phyloP scores from a whole-genome alignment of 2,797 vertebrate genomes.

The Oophaga sylvatica region DNA sequence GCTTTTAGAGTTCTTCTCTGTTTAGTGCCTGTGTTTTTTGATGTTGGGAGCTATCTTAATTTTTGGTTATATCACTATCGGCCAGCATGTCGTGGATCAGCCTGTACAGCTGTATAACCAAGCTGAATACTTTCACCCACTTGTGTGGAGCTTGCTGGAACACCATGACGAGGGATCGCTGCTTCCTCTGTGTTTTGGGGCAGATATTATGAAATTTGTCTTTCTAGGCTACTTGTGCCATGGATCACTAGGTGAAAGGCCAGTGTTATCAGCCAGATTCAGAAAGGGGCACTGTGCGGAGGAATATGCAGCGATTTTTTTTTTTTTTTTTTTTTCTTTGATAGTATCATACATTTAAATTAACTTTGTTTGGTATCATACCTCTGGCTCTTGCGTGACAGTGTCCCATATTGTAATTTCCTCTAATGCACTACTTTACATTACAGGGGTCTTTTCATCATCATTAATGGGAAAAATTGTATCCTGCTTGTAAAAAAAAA shows the following conservation, averaged over 20 bases:
- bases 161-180: not conserved
- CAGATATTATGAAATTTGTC: constrained; percentile 7
- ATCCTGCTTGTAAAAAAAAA: no score
- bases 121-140: not conserved
- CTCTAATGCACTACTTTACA: no score
- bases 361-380: no score
- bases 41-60: not conserved
- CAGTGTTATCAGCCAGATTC: not conserved
- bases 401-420: no score
- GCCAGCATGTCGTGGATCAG: not conserved
- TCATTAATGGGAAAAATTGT: no score
- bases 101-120: not conserved
- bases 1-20: no score
- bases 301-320: not conserved
- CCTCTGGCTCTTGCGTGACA: no score
- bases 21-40: no score
- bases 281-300: not conserved
- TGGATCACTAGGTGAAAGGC: constrained; percentile 40
- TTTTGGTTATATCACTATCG: no score
- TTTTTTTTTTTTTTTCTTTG: not conserved
- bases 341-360: no score
- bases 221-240: not conserved
- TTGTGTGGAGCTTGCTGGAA: not conserved
- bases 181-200: not conserved
- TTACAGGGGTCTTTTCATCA: no score